A percentile compares a stretch with the other conserved stretches of the same genome.
Evolutionary conservation across 2,797 vertebrate genomes (phyloP).

Genomic region (Chaetodon trifasciatus): DNA sequence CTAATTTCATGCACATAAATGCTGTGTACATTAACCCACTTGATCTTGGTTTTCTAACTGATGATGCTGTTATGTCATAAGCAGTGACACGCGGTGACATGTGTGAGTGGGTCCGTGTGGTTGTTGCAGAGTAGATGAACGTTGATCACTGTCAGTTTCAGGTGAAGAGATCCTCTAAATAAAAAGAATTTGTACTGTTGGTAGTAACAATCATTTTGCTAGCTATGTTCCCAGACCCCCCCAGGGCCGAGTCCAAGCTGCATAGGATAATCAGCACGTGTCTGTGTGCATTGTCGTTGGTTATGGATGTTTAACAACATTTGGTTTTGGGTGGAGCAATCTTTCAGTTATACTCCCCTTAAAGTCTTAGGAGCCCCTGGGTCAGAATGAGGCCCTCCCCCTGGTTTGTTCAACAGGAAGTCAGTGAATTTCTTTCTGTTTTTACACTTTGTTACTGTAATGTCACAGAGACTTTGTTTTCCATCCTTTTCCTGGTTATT

Average conservation of each 20-base stretch:
- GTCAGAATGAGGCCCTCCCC: conserved; percentile 40
- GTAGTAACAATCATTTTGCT: background rate
- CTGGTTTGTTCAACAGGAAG: conserved; percentile 49
- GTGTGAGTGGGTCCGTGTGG: background rate
- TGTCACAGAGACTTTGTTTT: background rate
- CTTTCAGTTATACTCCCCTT: background rate
- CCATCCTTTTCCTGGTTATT: no score
- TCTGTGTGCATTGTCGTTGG: conserved; percentile 12
- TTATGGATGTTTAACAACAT: conserved; percentile 24
- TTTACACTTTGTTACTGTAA: background rate
- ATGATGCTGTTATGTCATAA: conserved; percentile 32
- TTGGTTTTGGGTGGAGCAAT: conserved; percentile 2
- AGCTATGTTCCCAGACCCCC: background rate
- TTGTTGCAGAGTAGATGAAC: conserved; percentile 6
- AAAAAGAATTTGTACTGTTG: background rate
- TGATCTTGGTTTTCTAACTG: conserved; percentile 22
- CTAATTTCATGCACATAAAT: background rate
- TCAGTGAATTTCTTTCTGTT: background rate
- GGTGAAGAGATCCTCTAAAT: background rate
- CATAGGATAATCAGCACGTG: background rate
- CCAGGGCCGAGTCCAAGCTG: background rate
- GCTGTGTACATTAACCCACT: conserved; percentile 26
- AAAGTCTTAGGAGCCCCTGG: conserved; percentile 21
- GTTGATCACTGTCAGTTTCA: conserved; percentile 15
- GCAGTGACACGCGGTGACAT: conserved; percentile 6